Evolutionary conservation across 2,888 invertebrate species (phyloP).

Genomic region (Eilema griseolum): DNA sequence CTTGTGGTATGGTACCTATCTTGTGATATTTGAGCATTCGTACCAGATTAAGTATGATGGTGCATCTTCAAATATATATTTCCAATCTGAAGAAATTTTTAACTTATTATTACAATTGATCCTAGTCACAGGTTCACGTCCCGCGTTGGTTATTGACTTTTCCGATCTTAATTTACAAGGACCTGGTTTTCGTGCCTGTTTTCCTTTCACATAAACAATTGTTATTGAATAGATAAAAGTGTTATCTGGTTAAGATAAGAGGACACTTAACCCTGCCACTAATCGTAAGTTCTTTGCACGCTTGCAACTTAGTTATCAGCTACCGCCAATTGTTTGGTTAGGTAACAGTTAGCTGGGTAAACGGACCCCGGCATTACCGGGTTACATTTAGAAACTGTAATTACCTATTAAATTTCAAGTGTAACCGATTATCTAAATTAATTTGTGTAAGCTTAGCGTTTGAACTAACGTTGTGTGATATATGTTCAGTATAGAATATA

Average conservation of each 20-base stretch:
- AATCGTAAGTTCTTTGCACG: slow-evolving; percentile 58
- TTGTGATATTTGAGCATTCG: too few species aligned
- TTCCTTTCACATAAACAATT: slow-evolving; percentile 27
- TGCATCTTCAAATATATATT: too few species aligned
- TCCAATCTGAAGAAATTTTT: too few species aligned
- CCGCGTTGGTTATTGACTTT: too few species aligned
- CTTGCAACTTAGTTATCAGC: slow-evolving; percentile 78
- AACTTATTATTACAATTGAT: too few species aligned
- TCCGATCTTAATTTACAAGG: background rate
- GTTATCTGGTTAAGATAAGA: slow-evolving; percentile 38
- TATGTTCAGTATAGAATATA: too few species aligned
- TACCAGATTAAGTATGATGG: too few species aligned
- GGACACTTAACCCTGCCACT: slow-evolving; percentile 44
- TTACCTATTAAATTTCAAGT: slow-evolving; percentile 76
- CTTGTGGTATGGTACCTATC: too few species aligned
- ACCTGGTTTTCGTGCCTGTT: slow-evolving; percentile 22
- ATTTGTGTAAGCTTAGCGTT: slow-evolving; percentile 66
- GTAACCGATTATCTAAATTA: slow-evolving; percentile 71
- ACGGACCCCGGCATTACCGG: slow-evolving; percentile 60
- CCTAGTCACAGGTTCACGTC: too few species aligned
- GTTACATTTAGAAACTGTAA: slow-evolving; percentile 71
- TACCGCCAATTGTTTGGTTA: slow-evolving; percentile 80
- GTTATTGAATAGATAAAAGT: slow-evolving; percentile 27
- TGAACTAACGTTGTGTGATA: slow-evolving; percentile 15
- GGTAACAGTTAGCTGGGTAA: slow-evolving; percentile 68